Conservation (phyloP, 2,888 invertebrate genomes). For the Caradrina kadenii region DNA sequence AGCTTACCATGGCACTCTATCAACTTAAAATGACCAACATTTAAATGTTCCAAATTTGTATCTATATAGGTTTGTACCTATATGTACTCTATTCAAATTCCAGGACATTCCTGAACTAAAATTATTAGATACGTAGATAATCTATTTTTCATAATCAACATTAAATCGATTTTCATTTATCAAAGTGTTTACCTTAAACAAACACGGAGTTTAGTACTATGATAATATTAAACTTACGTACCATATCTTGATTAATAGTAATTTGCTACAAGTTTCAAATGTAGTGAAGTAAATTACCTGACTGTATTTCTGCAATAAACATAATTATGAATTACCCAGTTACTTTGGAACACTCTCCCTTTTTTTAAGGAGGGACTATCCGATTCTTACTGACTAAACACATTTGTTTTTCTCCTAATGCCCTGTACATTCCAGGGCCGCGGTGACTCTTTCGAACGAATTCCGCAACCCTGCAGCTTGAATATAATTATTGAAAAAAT, state of each 20-base stretch:
- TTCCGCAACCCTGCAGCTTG: too few species aligned
- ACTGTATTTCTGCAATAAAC: neutral
- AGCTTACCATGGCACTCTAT: conserved; percentile 5
- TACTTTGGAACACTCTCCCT: too few species aligned
- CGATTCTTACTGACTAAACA: too few species aligned
- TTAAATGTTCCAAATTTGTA: conserved; percentile 30
- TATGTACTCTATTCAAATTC: conserved; percentile 47
- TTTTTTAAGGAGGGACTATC: too few species aligned
- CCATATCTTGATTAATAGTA: conserved; percentile 15
- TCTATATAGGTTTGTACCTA: conserved; percentile 44
- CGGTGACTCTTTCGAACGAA: too few species aligned
- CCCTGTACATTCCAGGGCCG: too few species aligned
- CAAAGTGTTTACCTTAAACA: conserved; percentile 52
- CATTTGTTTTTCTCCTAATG: too few species aligned
- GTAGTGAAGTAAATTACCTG: neutral
- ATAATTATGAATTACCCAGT: neutral
- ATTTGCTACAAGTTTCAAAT: conserved; percentile 7
- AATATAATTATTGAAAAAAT: too few species aligned
- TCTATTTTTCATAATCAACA: conserved; percentile 57
- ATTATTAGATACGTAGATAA: conserved; percentile 35
- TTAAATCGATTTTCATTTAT: conserved; percentile 44
- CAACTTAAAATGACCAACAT: conserved; percentile 19
- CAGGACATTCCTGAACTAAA: conserved; percentile 34
- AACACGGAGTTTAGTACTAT: conserved; percentile 31
- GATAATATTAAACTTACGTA: conserved; percentile 28